Evolutionary conservation across 1,140 invertebrate genomes (phyloP).

Genomic region (Dendrolimus kikuchii): DNA sequence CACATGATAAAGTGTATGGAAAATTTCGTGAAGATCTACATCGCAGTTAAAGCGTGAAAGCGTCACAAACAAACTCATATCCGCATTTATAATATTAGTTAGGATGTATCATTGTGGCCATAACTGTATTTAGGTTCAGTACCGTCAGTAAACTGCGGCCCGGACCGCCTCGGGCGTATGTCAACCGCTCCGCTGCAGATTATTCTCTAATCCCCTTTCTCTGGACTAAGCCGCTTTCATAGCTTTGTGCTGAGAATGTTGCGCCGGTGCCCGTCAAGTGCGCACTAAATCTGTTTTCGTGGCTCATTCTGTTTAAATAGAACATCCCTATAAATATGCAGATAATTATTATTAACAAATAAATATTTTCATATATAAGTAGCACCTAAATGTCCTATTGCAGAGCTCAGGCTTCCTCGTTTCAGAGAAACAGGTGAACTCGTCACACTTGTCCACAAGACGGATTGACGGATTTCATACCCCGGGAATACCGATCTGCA

Average conservation of each 20-base stretch:
- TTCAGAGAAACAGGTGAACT: too few species aligned
- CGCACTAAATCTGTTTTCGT: conserved; percentile 46
- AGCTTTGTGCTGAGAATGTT: conserved; percentile 56
- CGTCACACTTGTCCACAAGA: too few species aligned
- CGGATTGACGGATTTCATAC: too few species aligned
- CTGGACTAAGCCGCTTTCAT: conserved; percentile 57
- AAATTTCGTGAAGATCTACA: too few species aligned
- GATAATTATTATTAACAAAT: not conserved
- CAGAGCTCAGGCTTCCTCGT: too few species aligned
- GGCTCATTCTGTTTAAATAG: not conserved
- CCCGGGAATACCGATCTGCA: too few species aligned
- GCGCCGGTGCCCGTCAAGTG: conserved; percentile 55
- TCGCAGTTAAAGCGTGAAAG: too few species aligned
- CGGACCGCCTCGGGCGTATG: conserved; percentile 47
- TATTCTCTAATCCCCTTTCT: conserved; percentile 60
- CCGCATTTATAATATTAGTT: too few species aligned
- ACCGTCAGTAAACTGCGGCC: not conserved
- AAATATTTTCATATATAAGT: too few species aligned
- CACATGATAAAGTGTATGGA: too few species aligned
- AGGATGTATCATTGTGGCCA: not conserved
- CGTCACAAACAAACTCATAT: too few species aligned
- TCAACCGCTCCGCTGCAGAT: conserved; percentile 61
- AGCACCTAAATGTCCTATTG: too few species aligned
- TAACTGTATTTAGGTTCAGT: not conserved
- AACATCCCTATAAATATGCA: not conserved